Evolutionary conservation across 2,888 invertebrate species (phyloP).

Genomic region (Cryptophagus acutangulus): DNA sequence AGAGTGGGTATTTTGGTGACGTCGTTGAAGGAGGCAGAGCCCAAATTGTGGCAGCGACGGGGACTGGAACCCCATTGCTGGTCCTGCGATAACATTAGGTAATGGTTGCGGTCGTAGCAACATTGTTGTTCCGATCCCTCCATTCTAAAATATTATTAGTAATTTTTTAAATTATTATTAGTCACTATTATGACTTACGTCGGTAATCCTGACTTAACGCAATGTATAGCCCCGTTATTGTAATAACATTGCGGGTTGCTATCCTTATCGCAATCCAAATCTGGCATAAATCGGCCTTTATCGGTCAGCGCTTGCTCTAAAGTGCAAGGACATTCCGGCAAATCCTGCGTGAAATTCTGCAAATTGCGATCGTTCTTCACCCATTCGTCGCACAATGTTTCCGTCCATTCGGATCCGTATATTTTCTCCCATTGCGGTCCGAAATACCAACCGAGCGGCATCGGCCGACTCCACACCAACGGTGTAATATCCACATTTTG

Average conservation of each 20-base stretch:
- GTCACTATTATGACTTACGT: too few species aligned
- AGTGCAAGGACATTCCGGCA: constrained; percentile 87
- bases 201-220: constrained; percentile 85
- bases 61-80: constrained; percentile 92
- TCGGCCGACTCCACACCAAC: constrained; percentile 84
- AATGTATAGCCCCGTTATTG: constrained; percentile 86
- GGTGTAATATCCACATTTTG: constrained; percentile 34
- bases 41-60: constrained; percentile 81
- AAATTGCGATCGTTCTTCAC: constrained; percentile 73
- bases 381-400: constrained; percentile 85
- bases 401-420: constrained; percentile 78
- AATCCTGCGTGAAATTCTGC: constrained; percentile 80
- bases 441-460: constrained; percentile 92
- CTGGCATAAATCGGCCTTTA: constrained; percentile 88
- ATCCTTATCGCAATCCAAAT: constrained; percentile 85
- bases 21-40: constrained; percentile 89
- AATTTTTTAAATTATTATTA: not conserved
- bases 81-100: constrained; percentile 90
- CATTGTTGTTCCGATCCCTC: constrained; percentile 96
- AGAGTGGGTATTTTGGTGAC: constrained; percentile 90
- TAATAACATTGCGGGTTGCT: constrained; percentile 83
- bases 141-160: constrained; percentile 51
- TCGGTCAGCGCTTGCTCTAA: constrained; percentile 86
- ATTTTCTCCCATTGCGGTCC: constrained; percentile 79
- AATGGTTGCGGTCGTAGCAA: constrained; percentile 90